Base-by-base conservation (phyloP, 1,140 invertebrate species). In the Caenorhabditis brenneri region DNA sequence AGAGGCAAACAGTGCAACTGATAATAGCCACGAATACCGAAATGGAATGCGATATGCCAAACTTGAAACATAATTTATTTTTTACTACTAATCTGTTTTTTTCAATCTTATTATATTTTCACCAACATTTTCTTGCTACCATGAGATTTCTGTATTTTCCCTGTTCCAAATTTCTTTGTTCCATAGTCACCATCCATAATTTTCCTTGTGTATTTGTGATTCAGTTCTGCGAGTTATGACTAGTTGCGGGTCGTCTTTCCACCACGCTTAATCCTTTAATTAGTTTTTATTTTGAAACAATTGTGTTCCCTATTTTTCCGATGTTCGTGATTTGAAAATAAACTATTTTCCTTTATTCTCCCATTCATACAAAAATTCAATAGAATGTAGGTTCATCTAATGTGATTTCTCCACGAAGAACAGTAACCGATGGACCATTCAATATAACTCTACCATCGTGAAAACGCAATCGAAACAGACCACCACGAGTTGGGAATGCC, bases 41-140 rank as follows among this genome's bases (percentile, higher is more conserved):
- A 83, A 83, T 55, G 65, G 69, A n/a, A 83, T 60, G 48, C 22
- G 82, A 27, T 83, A 83, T 42, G 46, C 53, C 2, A 83, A 83
- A 46, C 69, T 83, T 19, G 78, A 83, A 27, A 83, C 65, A 5
- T 74, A 74, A 74, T n/a, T 42, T 24, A 33, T 39, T 74, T 33
- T 15, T 46, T 33, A 19, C 9, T 46, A 16, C 33, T 36, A 22
- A 10, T 46, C n/a, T n/a, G n/a, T n/a, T n/a, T n/a, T n/a, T n/a
- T n/a, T n/a, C n/a, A n/a, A 24, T 74, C 10, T 42, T 24, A 22
- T 46, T 24, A 22, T 74, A 22, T 19, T 31, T 36, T 74, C 29
- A 42, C 24, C 9, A 24, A 6, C n/a, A 15, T 27, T n/a, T 74
- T 27, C 29, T n/a, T 46, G 22, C 24, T 15, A n/a, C 22, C 29